Base-by-base conservation (phyloP, 2,888 invertebrate genomes). In the Acleris holmiana region DNA sequence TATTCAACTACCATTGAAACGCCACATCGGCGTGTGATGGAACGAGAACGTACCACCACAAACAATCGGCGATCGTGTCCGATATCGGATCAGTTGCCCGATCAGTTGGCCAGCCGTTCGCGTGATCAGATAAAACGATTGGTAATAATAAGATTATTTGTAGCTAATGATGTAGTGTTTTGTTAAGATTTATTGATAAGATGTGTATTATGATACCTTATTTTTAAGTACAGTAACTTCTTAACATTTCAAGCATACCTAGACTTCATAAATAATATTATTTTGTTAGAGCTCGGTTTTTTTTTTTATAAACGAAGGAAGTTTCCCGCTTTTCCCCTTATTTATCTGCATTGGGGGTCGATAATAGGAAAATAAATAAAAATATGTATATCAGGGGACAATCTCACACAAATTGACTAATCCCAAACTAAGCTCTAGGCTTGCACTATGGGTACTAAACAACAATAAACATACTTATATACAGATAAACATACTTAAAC, bases 11-110 rank as follows among this genome's bases (percentile, higher is more conserved):
- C 47, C 35, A 64, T 64, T 47, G 23, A 53, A 51, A 46, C 51
- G 46, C 49, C 58, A 48, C 23, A 58, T 46, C 46, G 35, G 23
- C 40, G 19, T 41, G 51, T 59, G 48, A 48, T 48, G 53, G 19
- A 48, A 29, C 48, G 57, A 19, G 48, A 48, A 21, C 19, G 3
- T 4, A 23, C 57, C 29, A 35, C 35, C 35, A 13, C 35, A 19
- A 21, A 63, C 58, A 64, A 64, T 64, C 48, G 53, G 29, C 73
- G 76, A 76, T 78, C 71, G 76, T 75, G 77, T 76, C 71, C 70
- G 77, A 75, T 77, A 72, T 67, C 64, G 60, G 71, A 74, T 71
- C 67, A 67, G 25, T 68, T 25, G 53, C 47, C 18, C 48, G 64
- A 64, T 64, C 46, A 19, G 58, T 58, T 19, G 63, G 25, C 40